Evolutionary conservation across 2,888 invertebrate species (phyloP).

Genomic region (Leptarthrus brevirostris): DNA sequence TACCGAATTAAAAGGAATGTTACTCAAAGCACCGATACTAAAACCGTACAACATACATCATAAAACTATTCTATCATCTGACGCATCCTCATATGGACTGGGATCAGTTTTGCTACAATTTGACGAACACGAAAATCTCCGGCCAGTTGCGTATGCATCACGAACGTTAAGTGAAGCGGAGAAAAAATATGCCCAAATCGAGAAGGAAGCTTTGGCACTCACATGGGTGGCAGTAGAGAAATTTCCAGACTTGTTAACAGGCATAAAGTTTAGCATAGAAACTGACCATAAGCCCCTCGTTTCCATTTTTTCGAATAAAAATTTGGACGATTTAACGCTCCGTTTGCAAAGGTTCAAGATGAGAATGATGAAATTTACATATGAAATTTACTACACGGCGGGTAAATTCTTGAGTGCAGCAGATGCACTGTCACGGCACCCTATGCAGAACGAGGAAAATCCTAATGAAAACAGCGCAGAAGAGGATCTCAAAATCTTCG

Average conservation of each 20-base stretch:
- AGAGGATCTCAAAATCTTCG: neutral
- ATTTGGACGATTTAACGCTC: neutral
- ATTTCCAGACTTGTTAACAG: conserved; percentile 54
- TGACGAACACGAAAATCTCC: conserved; percentile 44
- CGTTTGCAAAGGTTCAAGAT: neutral
- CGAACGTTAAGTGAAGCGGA: conserved; percentile 53
- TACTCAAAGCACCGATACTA: too few species aligned
- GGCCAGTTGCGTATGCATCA: conserved; percentile 50
- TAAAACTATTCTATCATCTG: too few species aligned
- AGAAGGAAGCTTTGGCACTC: conserved; percentile 55
- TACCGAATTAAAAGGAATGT: conserved; percentile 38
- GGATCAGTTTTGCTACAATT: conserved; percentile 49
- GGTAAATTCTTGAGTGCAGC: neutral
- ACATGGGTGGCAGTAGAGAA: conserved; percentile 54
- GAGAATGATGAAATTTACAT: neutral
- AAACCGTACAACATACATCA: too few species aligned
- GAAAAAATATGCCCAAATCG: conserved; percentile 54
- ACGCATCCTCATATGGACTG: too few species aligned
- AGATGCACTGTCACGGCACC: neutral
- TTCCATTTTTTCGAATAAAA: neutral
- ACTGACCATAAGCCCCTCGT: conserved; percentile 52
- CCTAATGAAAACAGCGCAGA: neutral
- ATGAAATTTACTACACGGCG: neutral
- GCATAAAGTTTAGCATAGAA: conserved; percentile 54
- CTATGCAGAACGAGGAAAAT: neutral